These are phyloP conservation scores for Propithecus perrieri DNA, from an alignment of 2,797 vertebrate species.

Conservation along the genomic window DNA sequence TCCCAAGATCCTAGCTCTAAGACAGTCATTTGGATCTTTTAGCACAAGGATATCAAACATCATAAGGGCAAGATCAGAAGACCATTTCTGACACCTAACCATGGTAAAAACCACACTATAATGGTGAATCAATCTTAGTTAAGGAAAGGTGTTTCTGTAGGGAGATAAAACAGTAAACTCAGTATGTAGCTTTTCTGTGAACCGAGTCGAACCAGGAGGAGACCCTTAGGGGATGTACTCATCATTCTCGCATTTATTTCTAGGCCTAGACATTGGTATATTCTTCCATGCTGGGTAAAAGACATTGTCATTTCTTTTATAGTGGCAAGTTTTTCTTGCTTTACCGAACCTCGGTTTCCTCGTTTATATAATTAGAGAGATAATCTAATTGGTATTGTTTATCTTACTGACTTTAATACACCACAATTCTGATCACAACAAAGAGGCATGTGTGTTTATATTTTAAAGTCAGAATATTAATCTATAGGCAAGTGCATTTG, in stretches of 20 bases:
- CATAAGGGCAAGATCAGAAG: background rate
- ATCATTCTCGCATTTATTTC: background rate
- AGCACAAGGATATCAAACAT: background rate
- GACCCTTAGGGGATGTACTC: background rate
- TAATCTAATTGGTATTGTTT: background rate
- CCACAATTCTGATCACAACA: background rate
- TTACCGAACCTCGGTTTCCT: background rate
- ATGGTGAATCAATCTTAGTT: background rate
- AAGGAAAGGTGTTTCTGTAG: background rate
- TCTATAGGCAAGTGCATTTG: background rate
- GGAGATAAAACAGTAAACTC: background rate
- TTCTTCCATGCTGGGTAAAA: background rate
- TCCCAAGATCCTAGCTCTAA: background rate
- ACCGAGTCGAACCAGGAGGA: background rate
- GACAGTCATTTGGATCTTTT: slow-evolving; percentile 29
- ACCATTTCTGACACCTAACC: background rate
- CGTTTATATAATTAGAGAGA: background rate
- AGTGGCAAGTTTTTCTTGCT: background rate
- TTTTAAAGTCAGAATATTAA: slow-evolving; percentile 41
- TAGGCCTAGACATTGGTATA: background rate
- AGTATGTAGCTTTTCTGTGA: background rate
- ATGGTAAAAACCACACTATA: background rate
- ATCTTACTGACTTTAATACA: background rate
- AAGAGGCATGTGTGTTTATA: background rate
- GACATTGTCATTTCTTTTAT: background rate